Evolutionary conservation across 2,113 vertebrate species (phyloP).

Genomic region (Upupa epops): DNA sequence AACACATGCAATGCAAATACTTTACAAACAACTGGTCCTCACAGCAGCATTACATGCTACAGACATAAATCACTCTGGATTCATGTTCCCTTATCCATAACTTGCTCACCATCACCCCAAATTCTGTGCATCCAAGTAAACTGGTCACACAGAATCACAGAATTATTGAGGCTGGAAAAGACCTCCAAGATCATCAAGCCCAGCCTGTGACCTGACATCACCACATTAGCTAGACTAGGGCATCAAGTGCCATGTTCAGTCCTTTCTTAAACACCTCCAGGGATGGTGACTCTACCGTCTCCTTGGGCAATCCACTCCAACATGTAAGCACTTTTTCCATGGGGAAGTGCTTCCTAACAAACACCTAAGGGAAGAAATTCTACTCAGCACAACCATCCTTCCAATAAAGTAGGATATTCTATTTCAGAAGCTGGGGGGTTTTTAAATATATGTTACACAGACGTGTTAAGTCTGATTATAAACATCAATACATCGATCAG

Average conservation of each 20-base stretch:
- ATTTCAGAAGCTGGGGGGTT: neutral
- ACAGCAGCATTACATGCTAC: neutral
- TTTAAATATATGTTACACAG: neutral
- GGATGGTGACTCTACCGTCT: too few relatives aligned
- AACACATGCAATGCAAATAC: neutral
- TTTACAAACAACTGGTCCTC: neutral
- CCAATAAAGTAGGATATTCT: neutral
- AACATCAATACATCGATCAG: neutral
- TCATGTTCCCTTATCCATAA: neutral
- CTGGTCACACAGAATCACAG: too few relatives aligned
- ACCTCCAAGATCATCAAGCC: too few relatives aligned
- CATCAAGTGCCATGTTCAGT: too few relatives aligned
- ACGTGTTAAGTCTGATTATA: accelerated
- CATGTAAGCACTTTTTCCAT: too few relatives aligned
- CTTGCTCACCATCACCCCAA: neutral
- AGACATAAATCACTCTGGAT: neutral
- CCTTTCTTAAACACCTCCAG: too few relatives aligned
- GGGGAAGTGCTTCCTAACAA: too few relatives aligned
- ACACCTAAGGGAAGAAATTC: accelerated
- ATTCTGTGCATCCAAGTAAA: neutral
- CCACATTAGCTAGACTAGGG: too few relatives aligned
- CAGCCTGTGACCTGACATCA: too few relatives aligned
- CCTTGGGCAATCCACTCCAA: too few relatives aligned
- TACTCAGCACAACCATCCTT: neutral
- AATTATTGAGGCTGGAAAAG: too few relatives aligned